Percentiles rank a stretch among this genome's conserved stretches.
Conservation (phyloP, 2,888 invertebrate genomes). For the Spilosoma lubricipeda region DNA sequence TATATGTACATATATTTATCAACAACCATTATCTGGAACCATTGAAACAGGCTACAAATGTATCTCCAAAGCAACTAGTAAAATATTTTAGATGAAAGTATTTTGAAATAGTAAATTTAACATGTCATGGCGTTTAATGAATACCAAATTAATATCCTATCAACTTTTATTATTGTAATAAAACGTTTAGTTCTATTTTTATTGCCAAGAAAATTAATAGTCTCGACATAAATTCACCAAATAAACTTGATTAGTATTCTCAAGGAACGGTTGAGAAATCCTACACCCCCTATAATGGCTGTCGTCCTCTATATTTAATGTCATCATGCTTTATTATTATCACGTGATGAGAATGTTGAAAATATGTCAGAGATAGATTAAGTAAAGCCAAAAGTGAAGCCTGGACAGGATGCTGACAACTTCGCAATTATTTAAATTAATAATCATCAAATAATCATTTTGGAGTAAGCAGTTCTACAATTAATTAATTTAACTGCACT, state of each 20-base stretch:
- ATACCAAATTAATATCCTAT: slow-evolving; percentile 23
- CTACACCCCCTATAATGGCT: slow-evolving; percentile 12
- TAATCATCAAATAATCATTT: slow-evolving; percentile 24
- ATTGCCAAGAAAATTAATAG: slow-evolving; percentile 21
- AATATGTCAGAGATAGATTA: slow-evolving; percentile 13
- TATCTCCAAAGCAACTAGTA: neutral
- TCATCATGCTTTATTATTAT: slow-evolving; percentile 28
- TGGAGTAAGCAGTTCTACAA: slow-evolving; percentile 13
- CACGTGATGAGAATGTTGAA: slow-evolving; percentile 10
- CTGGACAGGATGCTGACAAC: neutral
- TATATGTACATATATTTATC: too few relatives aligned
- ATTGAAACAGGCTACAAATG: neutral
- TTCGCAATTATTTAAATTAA: neutral
- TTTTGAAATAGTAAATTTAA: neutral
- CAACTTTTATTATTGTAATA: slow-evolving; percentile 17
- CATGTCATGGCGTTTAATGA: slow-evolving; percentile 2
- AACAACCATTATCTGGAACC: too few relatives aligned
- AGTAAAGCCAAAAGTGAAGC: neutral
- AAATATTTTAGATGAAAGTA: neutral
- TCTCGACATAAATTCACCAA: slow-evolving; percentile 23
- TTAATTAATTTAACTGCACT: neutral
- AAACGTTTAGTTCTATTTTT: slow-evolving; percentile 23
- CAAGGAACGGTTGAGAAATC: slow-evolving; percentile 22
- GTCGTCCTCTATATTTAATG: slow-evolving; percentile 23
- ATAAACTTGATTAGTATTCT: slow-evolving; percentile 33